Evolutionary conservation across 2,113 vertebrate genomes (phyloP).

Genomic region (Theropithecus gelada): DNA sequence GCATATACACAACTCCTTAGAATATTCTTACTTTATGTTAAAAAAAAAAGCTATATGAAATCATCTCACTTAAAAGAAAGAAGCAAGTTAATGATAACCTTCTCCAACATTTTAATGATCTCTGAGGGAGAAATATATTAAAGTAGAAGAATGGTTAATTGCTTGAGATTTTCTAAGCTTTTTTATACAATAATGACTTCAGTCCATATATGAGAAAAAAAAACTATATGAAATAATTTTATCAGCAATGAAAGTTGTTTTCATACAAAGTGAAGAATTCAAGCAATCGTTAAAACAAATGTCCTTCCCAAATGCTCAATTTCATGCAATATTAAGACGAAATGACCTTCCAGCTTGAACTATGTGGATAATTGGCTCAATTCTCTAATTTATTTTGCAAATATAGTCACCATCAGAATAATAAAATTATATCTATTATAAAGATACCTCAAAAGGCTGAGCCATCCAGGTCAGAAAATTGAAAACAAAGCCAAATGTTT

Average conservation of each 20-base stretch:
- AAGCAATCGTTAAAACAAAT: conserved; percentile 9
- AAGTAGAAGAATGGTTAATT: neutral
- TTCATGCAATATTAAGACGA: conserved; percentile 48
- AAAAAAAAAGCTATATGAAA: neutral
- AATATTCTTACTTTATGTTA: neutral
- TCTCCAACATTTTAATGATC: conserved; percentile 35
- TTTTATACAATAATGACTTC: neutral
- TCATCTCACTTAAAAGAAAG: neutral
- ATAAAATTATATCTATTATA: conserved; percentile 71
- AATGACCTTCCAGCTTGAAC: conserved; percentile 40
- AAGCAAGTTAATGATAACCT: neutral
- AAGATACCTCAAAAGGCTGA: conserved; percentile 68
- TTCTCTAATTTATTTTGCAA: conserved; percentile 63
- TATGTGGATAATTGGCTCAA: conserved; percentile 51
- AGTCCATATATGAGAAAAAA: neutral
- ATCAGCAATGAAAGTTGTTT: neutral
- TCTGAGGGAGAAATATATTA: neutral
- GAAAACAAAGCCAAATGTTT: conserved; percentile 80
- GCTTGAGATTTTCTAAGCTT: neutral
- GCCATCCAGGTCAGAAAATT: conserved; percentile 67
- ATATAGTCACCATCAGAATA: conserved; percentile 59
- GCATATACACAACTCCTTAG: neutral
- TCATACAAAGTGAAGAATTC: conserved; percentile 2
- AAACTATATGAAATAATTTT: conserved; percentile 20
- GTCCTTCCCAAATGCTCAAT: neutral